Conservation (phyloP, 2,113 vertebrate genomes). For the Crotalus horridus region DNA sequence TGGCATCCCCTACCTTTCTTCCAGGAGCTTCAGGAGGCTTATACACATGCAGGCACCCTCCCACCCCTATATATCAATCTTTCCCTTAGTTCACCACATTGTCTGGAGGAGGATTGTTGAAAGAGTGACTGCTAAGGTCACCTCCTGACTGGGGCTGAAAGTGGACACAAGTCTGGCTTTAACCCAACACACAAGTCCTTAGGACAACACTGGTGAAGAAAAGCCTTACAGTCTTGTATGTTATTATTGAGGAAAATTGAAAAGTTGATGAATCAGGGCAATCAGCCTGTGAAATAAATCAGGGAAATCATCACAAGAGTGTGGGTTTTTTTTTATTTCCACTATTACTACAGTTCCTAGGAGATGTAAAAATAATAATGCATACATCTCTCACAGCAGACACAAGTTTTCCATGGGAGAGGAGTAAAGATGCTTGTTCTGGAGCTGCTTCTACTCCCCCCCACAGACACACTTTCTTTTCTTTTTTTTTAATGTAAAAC, state of each 20-base stretch:
- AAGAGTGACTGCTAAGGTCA: neutral
- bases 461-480: no score
- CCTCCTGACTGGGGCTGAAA: neutral
- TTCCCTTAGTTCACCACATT: neutral
- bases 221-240: neutral
- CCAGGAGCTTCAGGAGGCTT: neutral
- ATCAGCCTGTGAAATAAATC: neutral
- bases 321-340: neutral
- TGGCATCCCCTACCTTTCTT: neutral
- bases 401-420: neutral
- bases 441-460: neutral
- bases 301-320: neutral
- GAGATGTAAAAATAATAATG: neutral
- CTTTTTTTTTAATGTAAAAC: neutral
- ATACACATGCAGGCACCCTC: neutral
- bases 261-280: neutral
- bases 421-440: neutral
- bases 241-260: neutral
- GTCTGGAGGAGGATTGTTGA: neutral
- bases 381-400: neutral
- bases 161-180: neutral
- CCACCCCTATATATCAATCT: neutral
- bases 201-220: neutral
- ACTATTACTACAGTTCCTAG: neutral
- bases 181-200: neutral